Evolutionary conservation across 1,140 invertebrate genomes (phyloP), one percentile per base, ranked within the genome.

Genomic region (Homarus americanus): DNA sequence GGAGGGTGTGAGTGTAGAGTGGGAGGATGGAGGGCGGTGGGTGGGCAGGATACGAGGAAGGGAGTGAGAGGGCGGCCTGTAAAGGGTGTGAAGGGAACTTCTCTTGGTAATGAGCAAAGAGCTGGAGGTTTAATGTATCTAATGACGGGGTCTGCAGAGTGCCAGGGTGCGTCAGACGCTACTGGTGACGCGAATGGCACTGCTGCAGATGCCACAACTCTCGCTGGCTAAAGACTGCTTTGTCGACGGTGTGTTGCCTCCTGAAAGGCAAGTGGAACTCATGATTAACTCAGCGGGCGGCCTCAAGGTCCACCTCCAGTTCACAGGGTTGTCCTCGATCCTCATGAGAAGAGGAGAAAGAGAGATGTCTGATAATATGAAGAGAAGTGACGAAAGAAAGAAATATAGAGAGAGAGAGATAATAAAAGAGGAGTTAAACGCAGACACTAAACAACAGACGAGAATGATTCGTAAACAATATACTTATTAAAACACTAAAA

Each of bases 71-170:
- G 34, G 53, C 10, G 86, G 58, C 20, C 15, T 28, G 34, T 63
- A 80, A 49, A 78, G 75, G 34, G 34, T 40, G 78, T 58, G 40
- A 49, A 38, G 49, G 79, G 79, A 82, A 66, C 24, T 32, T 82
- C 79, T 63, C 49, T 24, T 38, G 28, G 53, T 87, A 87, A 87
- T 79, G 73, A 87, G 85, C 32, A 87, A 32, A 66, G 75, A 78
- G 85, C 28, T 78, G 73, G 40, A 69, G 85, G 85, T 58, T 87
- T 87, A 87, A 66, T 87, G 85, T 87, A 87, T 87, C 73, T 87
- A 87, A 87, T 87, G 73, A 87, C 58, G 75, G 85, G 85, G 85
- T 87, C 85, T 87, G 85, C 32, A 36, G 72, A 79, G 85, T 87
- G 85, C 85, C 73, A 87, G 44, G 75, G 73, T 87, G 73, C 73